Conservation (phyloP, 2,797 vertebrate genomes). For the Cryptoprocta ferox region DNA sequence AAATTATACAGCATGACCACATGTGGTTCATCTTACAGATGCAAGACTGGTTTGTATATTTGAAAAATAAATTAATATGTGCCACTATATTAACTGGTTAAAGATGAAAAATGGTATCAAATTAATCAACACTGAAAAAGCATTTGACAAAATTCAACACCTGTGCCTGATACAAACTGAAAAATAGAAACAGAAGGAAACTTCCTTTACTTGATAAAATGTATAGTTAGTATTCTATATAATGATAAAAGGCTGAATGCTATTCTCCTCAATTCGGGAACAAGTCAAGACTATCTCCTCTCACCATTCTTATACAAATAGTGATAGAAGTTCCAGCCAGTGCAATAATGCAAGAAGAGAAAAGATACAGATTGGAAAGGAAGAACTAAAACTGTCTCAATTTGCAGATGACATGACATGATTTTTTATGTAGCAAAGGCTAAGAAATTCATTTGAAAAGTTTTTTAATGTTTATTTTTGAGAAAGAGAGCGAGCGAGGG, state of each 20-base stretch:
- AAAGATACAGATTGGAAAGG: neutral
- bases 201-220: neutral
- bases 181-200: neutral
- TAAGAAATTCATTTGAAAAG: neutral
- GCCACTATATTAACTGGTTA: neutral
- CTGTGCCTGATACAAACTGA: neutral
- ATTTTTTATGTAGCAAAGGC: conserved; percentile 25
- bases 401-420: neutral
- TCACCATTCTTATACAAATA: neutral
- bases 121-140: neutral
- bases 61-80: neutral
- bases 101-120: neutral
- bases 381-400: neutral
- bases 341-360: neutral
- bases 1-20: neutral
- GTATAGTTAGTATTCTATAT: neutral
- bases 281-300: neutral
- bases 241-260: neutral
- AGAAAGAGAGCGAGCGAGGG: too few species aligned
- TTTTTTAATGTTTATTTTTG: too few species aligned
- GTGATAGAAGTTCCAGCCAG: neutral
- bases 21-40: neutral
- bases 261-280: neutral
- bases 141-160: neutral
- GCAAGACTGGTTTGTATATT: neutral